These are phyloP conservation scores for Apodemus sylvaticus DNA, from an alignment of 2,113 vertebrate species.

Conservation along the genomic window DNA sequence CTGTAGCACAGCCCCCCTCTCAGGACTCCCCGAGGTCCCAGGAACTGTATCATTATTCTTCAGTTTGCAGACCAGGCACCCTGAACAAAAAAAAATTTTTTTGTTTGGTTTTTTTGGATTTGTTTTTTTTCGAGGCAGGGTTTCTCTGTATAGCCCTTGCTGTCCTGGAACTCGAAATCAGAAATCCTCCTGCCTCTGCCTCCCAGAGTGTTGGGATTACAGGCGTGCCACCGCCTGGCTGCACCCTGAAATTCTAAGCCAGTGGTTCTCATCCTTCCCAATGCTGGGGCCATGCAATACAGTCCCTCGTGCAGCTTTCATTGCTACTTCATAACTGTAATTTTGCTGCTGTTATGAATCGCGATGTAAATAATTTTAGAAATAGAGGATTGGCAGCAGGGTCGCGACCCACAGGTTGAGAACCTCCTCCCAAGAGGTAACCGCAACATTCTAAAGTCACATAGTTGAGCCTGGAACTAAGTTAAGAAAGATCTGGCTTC, in stretches of 20 bases:
- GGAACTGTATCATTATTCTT: neutral
- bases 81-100: too few relatives aligned
- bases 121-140: too few relatives aligned
- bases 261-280: neutral
- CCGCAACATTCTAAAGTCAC: neutral
- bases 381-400: accelerated
- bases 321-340: neutral
- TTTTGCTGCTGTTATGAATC: neutral
- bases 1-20: neutral
- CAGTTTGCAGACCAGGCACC: neutral
- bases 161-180: too few relatives aligned
- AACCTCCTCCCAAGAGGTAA: neutral
- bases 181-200: too few relatives aligned
- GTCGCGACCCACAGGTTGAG: neutral
- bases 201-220: too few relatives aligned
- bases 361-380: neutral
- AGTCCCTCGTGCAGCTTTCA: neutral
- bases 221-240: too few relatives aligned
- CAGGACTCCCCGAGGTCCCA: neutral
- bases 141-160: too few relatives aligned
- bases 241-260: neutral
- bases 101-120: too few relatives aligned
- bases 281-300: neutral
- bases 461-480: neutral
- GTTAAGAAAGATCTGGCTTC: neutral